phyloP scores from a whole-genome alignment of 2,888 invertebrate genomes.

The Athrips mouffetella region DNA sequence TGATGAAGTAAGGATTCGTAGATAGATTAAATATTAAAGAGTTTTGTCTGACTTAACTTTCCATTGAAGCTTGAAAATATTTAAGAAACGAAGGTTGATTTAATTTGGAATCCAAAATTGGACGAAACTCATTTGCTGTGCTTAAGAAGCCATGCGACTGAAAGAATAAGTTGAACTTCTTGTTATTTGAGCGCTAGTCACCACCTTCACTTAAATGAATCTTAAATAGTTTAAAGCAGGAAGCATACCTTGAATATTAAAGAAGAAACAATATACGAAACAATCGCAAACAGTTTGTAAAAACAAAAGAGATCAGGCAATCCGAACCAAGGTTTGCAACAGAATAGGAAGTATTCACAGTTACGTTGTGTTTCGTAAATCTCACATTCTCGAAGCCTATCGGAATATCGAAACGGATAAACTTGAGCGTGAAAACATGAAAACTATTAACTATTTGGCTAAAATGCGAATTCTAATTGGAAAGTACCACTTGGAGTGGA shows the following conservation, averaged over 20 bases:
- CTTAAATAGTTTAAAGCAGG: too few relatives aligned
- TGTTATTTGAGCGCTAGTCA: too few relatives aligned
- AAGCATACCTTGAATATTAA: background rate
- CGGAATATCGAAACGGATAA: conserved; percentile 22
- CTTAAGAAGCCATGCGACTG: too few relatives aligned
- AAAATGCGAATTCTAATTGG: conserved; percentile 29
- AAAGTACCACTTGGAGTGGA: conserved; percentile 33
- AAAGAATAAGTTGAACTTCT: too few relatives aligned
- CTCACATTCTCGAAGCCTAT: conserved; percentile 13
- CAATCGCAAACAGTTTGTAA: background rate
- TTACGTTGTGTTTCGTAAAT: conserved; percentile 8
- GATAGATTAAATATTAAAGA: too few relatives aligned
- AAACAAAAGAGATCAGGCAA: background rate
- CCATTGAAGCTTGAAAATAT: too few relatives aligned
- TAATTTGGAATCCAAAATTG: too few relatives aligned
- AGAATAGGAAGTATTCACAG: conserved; percentile 6
- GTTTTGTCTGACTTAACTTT: too few relatives aligned
- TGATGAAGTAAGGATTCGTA: too few relatives aligned
- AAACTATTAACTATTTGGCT: conserved; percentile 30
- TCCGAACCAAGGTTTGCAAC: conserved; percentile 1
- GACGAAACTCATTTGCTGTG: too few relatives aligned
- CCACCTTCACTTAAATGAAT: too few relatives aligned
- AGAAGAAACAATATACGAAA: background rate
- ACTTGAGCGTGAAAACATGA: conserved; percentile 29
- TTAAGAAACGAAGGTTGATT: too few relatives aligned